Percentiles rank a stretch among this genome's conserved stretches.
Evolutionary conservation across 2,888 invertebrate genomes (phyloP).

Genomic region (Alcis repandata): DNA sequence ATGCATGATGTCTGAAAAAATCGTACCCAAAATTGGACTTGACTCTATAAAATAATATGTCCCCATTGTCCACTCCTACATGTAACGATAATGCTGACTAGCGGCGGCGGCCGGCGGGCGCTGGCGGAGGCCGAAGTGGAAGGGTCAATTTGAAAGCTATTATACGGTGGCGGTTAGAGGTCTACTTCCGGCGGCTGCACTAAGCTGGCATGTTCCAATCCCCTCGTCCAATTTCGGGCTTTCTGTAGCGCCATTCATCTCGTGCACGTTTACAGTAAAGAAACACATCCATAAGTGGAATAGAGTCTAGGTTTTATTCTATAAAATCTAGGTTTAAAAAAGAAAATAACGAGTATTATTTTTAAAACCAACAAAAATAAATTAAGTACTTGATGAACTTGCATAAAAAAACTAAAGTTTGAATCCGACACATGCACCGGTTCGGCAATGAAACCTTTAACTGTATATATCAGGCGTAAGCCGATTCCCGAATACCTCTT

Average conservation of each 20-base stretch:
- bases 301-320: constrained; percentile 24
- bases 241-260: constrained; percentile 75
- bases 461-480: constrained; percentile 64
- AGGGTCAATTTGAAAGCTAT: constrained; percentile 85
- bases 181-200: constrained; percentile 85
- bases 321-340: constrained; percentile 3
- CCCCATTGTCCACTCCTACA: constrained; percentile 28
- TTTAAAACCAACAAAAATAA: neutral
- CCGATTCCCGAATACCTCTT: constrained; percentile 74
- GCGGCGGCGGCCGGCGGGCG: constrained; percentile 51
- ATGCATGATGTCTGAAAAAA: no score
- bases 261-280: constrained; percentile 44
- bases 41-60: constrained; percentile 13
- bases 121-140: constrained; percentile 68
- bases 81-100: constrained; percentile 62
- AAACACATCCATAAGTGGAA: constrained; percentile 44
- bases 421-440: constrained; percentile 55
- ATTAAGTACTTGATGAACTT: neutral
- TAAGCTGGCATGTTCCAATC: constrained; percentile 82
- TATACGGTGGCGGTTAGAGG: constrained; percentile 83
- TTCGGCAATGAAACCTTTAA: constrained; percentile 51
- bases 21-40: neutral
- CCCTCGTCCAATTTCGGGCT: constrained; percentile 80
- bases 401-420: neutral
- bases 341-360: neutral